phyloP scores from a whole-genome alignment of 2,797 vertebrate genomes.

The Acrocephalus scirpaceus region DNA sequence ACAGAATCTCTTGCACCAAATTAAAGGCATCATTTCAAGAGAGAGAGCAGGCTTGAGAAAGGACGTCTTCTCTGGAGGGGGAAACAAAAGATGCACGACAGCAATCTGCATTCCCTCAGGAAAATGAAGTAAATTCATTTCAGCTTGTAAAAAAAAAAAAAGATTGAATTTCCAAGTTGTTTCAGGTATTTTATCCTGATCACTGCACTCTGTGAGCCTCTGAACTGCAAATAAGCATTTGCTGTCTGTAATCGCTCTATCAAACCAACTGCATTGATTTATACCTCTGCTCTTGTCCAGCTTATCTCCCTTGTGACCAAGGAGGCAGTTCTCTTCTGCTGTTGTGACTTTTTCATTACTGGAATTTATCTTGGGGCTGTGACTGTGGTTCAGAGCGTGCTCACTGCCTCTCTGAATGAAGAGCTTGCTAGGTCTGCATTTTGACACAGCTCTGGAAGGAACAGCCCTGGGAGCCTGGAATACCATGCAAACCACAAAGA shows the following conservation, averaged over 20 bases:
- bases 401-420: rapidly evolving
- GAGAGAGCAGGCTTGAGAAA: background rate
- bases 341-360: background rate
- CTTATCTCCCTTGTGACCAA: background rate
- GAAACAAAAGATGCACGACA: background rate
- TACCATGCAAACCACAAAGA: background rate
- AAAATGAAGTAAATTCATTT: slow-evolving; percentile 27
- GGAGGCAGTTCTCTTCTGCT: background rate
- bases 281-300: background rate
- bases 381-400: background rate
- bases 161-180: background rate
- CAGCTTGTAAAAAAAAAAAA: background rate
- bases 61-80: background rate
- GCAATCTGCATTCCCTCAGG: background rate
- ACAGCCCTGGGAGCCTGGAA: background rate
- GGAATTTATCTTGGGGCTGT: background rate
- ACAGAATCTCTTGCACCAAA: background rate
- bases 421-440: background rate
- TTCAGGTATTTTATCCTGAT: background rate
- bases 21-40: background rate
- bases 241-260: background rate
- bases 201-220: background rate
- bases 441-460: background rate
- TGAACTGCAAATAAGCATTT: background rate
- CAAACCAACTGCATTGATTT: background rate